A percentile compares a stretch with the other conserved stretches of the same genome.
phyloP scores from a whole-genome alignment of 2,797 vertebrate species.

The Enteromius radiatus region DNA sequence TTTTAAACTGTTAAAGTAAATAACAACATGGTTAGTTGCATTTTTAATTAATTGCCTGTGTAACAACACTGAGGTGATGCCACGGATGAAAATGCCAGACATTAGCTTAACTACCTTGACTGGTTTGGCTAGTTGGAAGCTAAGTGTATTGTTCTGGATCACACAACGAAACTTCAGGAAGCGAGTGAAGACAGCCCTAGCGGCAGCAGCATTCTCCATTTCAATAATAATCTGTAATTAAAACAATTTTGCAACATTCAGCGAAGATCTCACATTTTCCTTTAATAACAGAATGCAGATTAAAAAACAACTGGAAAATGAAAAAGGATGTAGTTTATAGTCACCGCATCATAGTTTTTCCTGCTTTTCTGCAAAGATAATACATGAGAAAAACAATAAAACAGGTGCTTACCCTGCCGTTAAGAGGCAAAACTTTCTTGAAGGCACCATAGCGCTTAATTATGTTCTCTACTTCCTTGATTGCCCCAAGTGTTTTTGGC shows the following conservation, averaged over 20 bases:
- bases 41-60: background rate
- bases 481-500: conserved; percentile 70
- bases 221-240: conserved; percentile 71
- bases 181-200: conserved; percentile 45
- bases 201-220: conserved; percentile 65
- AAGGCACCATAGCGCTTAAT: conserved; percentile 80
- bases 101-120: conserved; percentile 47
- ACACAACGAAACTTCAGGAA: conserved; percentile 62
- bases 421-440: conserved; percentile 76
- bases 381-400: background rate
- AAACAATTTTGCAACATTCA: background rate
- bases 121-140: conserved; percentile 54
- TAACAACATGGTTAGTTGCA: background rate
- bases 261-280: background rate
- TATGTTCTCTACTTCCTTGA: conserved; percentile 75
- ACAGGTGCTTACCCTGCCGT: conserved; percentile 74
- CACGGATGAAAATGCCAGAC: background rate
- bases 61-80: background rate
- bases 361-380: background rate
- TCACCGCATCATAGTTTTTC: background rate
- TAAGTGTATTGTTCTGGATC: conserved; percentile 60
- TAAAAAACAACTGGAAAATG: background rate
- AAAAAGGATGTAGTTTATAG: background rate
- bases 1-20: conserved; percentile 61
- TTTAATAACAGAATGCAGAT: background rate